Conservation (phyloP, 2,888 invertebrate species). For the Apamea monoglypha region DNA sequence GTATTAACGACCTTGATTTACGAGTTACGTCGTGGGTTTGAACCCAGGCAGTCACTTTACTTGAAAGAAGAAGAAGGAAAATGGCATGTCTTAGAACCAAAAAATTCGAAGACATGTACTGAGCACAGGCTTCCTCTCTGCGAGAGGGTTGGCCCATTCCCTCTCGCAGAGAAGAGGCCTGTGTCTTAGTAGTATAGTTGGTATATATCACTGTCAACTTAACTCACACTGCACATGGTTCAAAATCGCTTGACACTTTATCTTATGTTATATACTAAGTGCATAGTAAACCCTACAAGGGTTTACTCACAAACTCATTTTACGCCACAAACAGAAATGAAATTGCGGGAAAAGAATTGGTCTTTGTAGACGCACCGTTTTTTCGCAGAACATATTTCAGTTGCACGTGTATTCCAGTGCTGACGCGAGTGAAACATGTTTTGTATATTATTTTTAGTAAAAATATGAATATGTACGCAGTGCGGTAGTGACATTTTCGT, state of each 20-base stretch:
- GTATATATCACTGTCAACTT: not conserved
- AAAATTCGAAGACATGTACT: not conserved
- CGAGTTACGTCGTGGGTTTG: not conserved
- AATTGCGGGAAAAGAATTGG: not conserved
- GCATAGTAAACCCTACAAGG: not conserved
- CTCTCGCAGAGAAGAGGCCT: not conserved
- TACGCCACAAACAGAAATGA: conserved; percentile 12
- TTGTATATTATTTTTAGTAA: conserved; percentile 53
- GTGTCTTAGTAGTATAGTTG: not conserved
- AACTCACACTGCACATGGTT: not conserved
- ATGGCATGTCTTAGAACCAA: not conserved
- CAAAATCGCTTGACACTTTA: not conserved
- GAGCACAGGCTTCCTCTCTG: not conserved
- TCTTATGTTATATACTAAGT: not conserved
- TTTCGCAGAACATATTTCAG: conserved; percentile 42
- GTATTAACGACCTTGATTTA: not conserved
- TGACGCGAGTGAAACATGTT: conserved; percentile 40
- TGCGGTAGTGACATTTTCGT: conserved; percentile 47
- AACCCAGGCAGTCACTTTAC: not conserved
- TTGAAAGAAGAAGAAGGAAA: not conserved
- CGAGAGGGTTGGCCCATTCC: not conserved
- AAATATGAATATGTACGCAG: conserved; percentile 54
- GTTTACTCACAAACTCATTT: too few species aligned
- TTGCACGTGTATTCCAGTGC: conserved; percentile 33
- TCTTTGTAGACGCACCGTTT: conserved; percentile 13